phyloP scores from a whole-genome alignment of 1,140 invertebrate species.

The Eumaeus atala region DNA sequence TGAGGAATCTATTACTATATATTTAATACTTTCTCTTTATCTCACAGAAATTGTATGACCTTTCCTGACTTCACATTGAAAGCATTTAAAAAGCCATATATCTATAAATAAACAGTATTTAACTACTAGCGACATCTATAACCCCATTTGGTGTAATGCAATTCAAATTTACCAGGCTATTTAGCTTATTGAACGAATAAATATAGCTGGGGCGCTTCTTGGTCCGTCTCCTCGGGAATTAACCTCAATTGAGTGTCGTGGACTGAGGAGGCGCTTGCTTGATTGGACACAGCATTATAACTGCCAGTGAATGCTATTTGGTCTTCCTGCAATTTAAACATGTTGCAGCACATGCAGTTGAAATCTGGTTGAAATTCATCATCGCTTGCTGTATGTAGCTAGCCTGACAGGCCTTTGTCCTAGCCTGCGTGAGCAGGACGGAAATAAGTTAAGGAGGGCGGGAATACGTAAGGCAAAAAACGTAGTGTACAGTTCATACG shows the following conservation, averaged over 20 bases:
- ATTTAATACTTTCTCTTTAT: too few species aligned
- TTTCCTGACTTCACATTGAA: too few species aligned
- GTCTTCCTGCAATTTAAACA: conserved; percentile 43
- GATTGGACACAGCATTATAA: conserved; percentile 60
- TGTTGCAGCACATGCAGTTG: conserved; percentile 22
- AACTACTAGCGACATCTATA: conserved; percentile 3
- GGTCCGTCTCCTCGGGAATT: conserved; percentile 65
- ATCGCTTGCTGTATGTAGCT: too few species aligned
- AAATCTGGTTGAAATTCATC: conserved; percentile 2
- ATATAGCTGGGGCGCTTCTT: conserved; percentile 64
- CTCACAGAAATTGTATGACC: too few species aligned
- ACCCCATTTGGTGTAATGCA: conserved; percentile 31
- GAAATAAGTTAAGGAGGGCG: too few species aligned
- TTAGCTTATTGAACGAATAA: conserved; percentile 67
- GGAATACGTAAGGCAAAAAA: too few species aligned
- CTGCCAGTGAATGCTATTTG: conserved; percentile 40
- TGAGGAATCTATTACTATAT: too few species aligned
- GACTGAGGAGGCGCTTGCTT: conserved; percentile 62
- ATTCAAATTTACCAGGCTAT: conserved; percentile 54
- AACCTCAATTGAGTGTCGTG: conserved; percentile 68
- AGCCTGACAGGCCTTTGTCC: too few species aligned
- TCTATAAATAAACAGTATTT: too few species aligned
- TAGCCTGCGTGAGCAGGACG: too few species aligned
- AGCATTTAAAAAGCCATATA: too few species aligned
- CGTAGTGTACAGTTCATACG: too few species aligned